phyloP scores from a whole-genome alignment of 2,797 vertebrate genomes.

The Lacerta agilis region DNA sequence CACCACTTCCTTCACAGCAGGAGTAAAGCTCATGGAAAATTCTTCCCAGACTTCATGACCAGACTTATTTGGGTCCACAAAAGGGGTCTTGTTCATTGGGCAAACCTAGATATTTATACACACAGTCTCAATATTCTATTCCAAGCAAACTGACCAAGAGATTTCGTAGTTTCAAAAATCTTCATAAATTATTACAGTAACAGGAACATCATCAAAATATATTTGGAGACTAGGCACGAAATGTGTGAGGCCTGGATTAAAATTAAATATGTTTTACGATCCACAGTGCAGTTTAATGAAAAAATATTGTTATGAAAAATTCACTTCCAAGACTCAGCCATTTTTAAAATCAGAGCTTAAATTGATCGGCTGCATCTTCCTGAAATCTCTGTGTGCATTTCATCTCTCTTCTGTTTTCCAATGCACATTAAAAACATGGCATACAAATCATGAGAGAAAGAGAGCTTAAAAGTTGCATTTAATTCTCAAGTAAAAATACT shows the following conservation, averaged over 20 bases:
- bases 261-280: not conserved
- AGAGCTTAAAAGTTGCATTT: not conserved
- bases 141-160: not conserved
- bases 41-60: constrained; percentile 98
- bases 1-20: constrained; percentile 96
- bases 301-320: not conserved
- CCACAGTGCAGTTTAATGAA: not conserved
- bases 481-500: not conserved
- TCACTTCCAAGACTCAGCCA: not conserved
- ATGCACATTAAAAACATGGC: not conserved
- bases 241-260: not conserved
- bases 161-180: not conserved
- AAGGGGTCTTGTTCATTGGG: constrained; percentile 92
- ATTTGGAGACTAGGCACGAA: not conserved
- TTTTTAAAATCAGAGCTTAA: not conserved
- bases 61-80: constrained; percentile 90
- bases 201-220: not conserved
- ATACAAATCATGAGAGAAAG: not conserved
- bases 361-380: too few species aligned
- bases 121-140: constrained; percentile 10
- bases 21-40: constrained; percentile 97
- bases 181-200: too few species aligned
- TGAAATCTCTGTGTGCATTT: not conserved
- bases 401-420: not conserved
- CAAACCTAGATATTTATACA: constrained; percentile 84